These are phyloP conservation scores for Sycon ciliatum DNA, from an alignment of 37 sponge, comb jelly and placozoan species.

Conservation along the genomic window DNA sequence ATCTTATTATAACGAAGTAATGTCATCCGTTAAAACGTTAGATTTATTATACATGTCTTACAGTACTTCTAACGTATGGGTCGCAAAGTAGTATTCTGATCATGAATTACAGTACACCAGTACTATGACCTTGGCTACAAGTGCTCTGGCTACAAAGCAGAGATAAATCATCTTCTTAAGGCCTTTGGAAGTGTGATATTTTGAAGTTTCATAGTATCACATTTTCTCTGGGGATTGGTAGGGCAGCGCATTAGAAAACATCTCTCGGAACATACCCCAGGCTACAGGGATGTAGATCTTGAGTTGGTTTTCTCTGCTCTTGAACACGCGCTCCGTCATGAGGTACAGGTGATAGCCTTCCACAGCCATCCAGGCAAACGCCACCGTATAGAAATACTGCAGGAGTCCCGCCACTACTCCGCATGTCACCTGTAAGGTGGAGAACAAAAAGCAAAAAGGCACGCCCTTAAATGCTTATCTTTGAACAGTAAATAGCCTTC, in stretches of 20 bases:
- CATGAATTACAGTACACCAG: not conserved
- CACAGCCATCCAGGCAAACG: not conserved
- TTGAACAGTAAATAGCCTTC: too few relatives aligned
- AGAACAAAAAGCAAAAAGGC: too few relatives aligned
- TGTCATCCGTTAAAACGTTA: not conserved
- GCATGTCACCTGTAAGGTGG: not conserved
- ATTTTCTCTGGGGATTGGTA: not conserved
- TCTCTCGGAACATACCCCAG: not conserved
- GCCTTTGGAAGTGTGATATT: too few relatives aligned
- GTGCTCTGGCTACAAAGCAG: too few relatives aligned
- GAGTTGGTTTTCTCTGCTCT: not conserved
- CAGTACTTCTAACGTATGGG: not conserved
- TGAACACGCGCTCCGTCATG: not conserved
- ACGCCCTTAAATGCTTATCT: too few relatives aligned
- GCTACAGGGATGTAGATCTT: not conserved
- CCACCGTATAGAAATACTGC: not conserved
- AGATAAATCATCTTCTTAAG: too few relatives aligned
- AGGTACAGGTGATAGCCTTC: not conserved
- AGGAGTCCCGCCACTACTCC: not conserved
- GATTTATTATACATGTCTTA: not conserved
- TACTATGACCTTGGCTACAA: not conserved
- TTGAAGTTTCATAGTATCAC: not conserved
- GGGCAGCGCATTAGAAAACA: not conserved
- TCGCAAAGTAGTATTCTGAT: not conserved
- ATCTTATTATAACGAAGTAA: not conserved